Evolutionary conservation across 2,888 invertebrate genomes (phyloP), one percentile per base, ranked within the genome.

Genomic region (Drosophila paranaensis): DNA sequence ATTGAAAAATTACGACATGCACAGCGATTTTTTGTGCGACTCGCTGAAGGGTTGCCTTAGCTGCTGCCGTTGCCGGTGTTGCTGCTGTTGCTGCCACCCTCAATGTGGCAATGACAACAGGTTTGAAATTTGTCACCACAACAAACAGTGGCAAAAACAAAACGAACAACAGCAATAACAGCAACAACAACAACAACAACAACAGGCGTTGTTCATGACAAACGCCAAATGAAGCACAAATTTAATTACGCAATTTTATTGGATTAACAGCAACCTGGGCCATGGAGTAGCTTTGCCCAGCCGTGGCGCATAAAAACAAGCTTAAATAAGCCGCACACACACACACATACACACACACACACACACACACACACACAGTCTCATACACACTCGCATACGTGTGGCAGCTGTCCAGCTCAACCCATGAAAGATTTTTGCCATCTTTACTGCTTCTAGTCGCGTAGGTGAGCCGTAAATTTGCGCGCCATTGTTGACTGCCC

Each of bases 211-310:
- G 77, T 53, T 58, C 83, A 74, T 88, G 90, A 90, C 86, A 86
- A 82, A 75, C 81, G 81, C 77, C 92, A 92, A 92, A 92, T 92
- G 92, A 92, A 92, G 91, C 92, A 90, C 90, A 92, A 93, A 93
- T 93, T 92, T 93, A 93, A 92, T 92, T 92, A 92, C 92, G 91
- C 89, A 91, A 90, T 91, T 92, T 92, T 92, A 92, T 92, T 93
- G 93, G 92, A 92, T 92, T 92, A 93, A 90, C 89, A 77, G 71
- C 62, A 79, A 79, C 82, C 83, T 82, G 84, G 84, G 69, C 64
- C 48, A 67, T 60, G 51, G 46, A 61, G 68, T 10, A 42, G 57
- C 64, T 40, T 14, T 33, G 40, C 51, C 43, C 51, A 46, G 57
- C 53, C 54, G 25, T 58, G 71, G 45, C 14, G 58, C 76, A 70